Percentiles rank a stretch among this genome's conserved stretches.
phyloP scores from a whole-genome alignment of 2,113 vertebrate genomes.

The Cricetomys ansorgei region DNA sequence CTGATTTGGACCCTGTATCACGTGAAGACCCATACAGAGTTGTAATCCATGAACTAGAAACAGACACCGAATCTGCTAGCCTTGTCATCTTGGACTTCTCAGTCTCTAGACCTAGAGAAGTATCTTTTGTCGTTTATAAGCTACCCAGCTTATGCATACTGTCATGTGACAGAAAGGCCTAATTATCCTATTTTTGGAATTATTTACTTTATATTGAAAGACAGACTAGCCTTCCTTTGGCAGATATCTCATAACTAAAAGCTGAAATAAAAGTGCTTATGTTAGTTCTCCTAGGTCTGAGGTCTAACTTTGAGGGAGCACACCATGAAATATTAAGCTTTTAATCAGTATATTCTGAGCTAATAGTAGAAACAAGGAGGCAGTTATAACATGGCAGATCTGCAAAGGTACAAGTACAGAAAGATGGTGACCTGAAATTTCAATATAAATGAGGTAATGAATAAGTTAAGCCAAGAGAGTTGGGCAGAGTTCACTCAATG shows the following conservation, averaged over 20 bases:
- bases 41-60: not conserved
- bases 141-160: not conserved
- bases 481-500: not conserved
- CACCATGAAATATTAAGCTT: slow-evolving; percentile 37
- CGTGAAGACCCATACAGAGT: not conserved
- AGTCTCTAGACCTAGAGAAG: not conserved
- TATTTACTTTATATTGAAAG: slow-evolving; percentile 56
- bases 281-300: not conserved
- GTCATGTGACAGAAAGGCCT: not conserved
- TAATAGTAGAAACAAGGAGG: slow-evolving; percentile 41
- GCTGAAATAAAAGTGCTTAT: slow-evolving; percentile 10
- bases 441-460: not conserved
- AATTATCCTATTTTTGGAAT: slow-evolving; percentile 43
- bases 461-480: not conserved
- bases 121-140: not conserved
- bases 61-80: not conserved
- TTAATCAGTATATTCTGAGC: not conserved
- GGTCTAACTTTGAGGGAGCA: slow-evolving; percentile 43
- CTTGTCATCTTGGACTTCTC: not conserved
- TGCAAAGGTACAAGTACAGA: slow-evolving; percentile 11
- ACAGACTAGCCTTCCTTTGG: not conserved
- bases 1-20: not conserved
- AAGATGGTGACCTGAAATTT: slow-evolving; percentile 45
- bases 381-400: not conserved
- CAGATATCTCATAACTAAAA: slow-evolving; percentile 22